These are phyloP conservation scores for Zygogramma bicolorata DNA, from an alignment of 2,888 invertebrate species.

Conservation along the genomic window DNA sequence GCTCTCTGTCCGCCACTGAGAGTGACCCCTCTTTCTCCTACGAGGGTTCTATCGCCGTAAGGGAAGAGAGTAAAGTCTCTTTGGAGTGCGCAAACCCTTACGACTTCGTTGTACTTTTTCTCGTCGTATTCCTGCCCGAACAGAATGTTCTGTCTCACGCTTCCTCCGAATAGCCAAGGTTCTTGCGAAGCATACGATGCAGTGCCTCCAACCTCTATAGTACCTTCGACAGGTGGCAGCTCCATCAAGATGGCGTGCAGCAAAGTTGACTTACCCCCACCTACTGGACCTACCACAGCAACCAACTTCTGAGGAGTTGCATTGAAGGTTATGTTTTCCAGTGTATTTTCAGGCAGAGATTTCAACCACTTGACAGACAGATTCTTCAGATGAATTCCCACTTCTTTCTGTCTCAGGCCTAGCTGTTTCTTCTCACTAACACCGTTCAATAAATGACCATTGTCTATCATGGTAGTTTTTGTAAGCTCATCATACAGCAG, in stretches of 20 bases:
- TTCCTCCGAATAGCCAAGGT: conserved; percentile 84
- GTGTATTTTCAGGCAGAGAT: conserved; percentile 54
- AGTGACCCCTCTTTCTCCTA: conserved; percentile 80
- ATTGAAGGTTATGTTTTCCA: conserved; percentile 74
- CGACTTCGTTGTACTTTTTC: conserved; percentile 74
- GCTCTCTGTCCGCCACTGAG: conserved; percentile 87
- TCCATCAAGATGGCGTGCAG: conserved; percentile 76
- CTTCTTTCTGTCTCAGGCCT: neutral
- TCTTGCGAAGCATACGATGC: conserved; percentile 85
- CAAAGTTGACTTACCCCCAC: conserved; percentile 72
- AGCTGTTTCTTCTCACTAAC: neutral
- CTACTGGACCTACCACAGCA: conserved; percentile 73
- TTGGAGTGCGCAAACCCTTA: conserved; percentile 78
- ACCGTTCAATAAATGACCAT: neutral
- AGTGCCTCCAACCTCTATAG: conserved; percentile 75
- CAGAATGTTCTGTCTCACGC: conserved; percentile 89
- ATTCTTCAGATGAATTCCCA: conserved; percentile 71
- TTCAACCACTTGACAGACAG: conserved; percentile 76
- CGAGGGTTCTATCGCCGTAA: conserved; percentile 82
- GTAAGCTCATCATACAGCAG: conserved; percentile 61
- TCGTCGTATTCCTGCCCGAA: conserved; percentile 84
- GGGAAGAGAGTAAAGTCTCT: conserved; percentile 80
- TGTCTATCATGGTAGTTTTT: neutral
- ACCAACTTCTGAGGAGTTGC: conserved; percentile 72
- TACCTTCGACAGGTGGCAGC: conserved; percentile 74